Evolutionary conservation across 2,888 invertebrate genomes (phyloP).

Genomic region (Choreutis nemorana): DNA sequence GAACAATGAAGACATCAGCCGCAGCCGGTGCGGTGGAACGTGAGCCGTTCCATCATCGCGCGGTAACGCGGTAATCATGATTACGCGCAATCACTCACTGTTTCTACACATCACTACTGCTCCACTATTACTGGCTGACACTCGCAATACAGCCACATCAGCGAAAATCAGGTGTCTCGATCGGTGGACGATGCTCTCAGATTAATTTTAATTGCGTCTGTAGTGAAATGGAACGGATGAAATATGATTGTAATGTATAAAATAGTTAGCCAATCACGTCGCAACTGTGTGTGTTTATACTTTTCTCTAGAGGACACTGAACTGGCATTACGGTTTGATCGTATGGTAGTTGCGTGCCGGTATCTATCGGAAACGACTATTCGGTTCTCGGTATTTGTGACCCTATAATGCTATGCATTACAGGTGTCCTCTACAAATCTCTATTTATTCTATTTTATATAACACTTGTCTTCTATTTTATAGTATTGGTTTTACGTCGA

Average conservation of each 20-base stretch:
- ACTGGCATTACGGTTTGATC: too few species aligned
- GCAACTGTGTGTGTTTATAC: constrained; percentile 5
- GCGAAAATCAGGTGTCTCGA: too few species aligned
- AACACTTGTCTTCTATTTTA: too few species aligned
- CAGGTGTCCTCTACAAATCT: constrained; percentile 12
- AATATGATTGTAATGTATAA: constrained; percentile 13
- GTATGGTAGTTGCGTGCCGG: too few species aligned
- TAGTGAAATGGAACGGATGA: constrained; percentile 32
- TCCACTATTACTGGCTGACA: constrained; percentile 19
- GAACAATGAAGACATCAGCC: constrained; percentile 22
- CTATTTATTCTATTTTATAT: too few species aligned
- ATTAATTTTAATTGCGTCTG: constrained; percentile 30
- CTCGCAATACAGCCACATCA: too few species aligned
- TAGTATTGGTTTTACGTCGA: constrained; percentile 16
- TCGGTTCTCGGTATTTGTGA: too few species aligned
- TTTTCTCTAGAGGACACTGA: too few species aligned
- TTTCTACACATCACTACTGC: constrained; percentile 23
- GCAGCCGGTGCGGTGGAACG: constrained; percentile 15
- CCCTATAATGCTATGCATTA: constrained; percentile 14
- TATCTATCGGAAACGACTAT: too few species aligned
- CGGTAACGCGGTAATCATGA: constrained; percentile 21
- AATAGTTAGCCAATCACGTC: constrained; percentile 5
- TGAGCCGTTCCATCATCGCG: constrained; percentile 20
- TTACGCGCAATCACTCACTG: constrained; percentile 33
- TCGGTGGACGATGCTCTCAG: constrained; percentile 6